These are phyloP conservation scores for Drosophila melanica DNA, from an alignment of 1,140 invertebrate species.

Conservation along the genomic window DNA sequence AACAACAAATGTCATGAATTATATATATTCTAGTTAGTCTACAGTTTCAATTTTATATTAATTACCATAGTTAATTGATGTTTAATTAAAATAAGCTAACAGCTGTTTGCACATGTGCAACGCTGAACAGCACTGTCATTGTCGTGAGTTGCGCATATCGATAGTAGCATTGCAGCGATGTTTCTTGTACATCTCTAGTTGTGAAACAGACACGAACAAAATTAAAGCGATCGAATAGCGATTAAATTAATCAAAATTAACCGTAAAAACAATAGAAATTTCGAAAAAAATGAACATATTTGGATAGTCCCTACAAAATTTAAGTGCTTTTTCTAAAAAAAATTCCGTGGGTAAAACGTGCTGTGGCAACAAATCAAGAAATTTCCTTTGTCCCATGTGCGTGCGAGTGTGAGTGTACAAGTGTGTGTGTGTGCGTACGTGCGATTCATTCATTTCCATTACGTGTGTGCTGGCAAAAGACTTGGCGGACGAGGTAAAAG, in stretches of 20 bases:
- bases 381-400: constrained; percentile 48
- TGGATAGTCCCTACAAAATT: constrained; percentile 18
- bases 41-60: neutral
- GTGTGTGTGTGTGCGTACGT: constrained; percentile 56
- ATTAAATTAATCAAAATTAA: constrained; percentile 39
- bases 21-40: neutral
- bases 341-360: constrained; percentile 12
- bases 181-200: constrained; percentile 32
- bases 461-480: constrained; percentile 58
- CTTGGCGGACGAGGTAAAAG: constrained; percentile 41
- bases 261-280: constrained; percentile 12
- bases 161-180: constrained; percentile 10
- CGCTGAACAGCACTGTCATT: constrained; percentile 19
- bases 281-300: neutral
- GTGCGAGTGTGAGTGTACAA: constrained; percentile 32
- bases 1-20: neutral
- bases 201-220: constrained; percentile 44
- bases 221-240: constrained; percentile 44
- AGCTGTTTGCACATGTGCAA: constrained; percentile 6
- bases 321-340: constrained; percentile 19
- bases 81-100: constrained; percentile 13
- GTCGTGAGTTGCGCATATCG: constrained; percentile 10
- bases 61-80: neutral
- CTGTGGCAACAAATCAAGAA: constrained; percentile 30
- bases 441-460: constrained; percentile 74